Conservation (phyloP, 2,113 vertebrate species). For the Camelus dromedarius region DNA sequence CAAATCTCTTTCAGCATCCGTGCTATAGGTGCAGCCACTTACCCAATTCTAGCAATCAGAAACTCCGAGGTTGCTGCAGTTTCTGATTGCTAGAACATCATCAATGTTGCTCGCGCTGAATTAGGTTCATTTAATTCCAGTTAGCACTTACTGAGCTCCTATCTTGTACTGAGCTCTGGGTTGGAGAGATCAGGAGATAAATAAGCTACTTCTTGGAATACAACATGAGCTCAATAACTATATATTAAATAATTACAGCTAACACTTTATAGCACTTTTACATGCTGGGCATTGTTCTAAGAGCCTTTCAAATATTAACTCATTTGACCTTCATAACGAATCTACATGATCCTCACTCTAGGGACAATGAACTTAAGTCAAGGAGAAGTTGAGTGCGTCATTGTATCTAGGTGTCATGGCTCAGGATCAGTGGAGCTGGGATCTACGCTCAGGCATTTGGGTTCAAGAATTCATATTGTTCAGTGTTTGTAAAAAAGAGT, state of each 20-base stretch:
- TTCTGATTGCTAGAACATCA: not conserved
- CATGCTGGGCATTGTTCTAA: not conserved
- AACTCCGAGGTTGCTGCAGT: not conserved
- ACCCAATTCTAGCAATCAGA: constrained; percentile 33
- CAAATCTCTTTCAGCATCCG: not conserved
- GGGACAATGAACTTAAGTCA: not conserved
- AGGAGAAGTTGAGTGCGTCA: not conserved
- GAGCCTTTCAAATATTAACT: constrained; percentile 4
- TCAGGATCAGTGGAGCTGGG: not conserved
- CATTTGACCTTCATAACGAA: not conserved
- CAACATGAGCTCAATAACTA: not conserved
- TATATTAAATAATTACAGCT: not conserved
- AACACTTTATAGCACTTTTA: not conserved
- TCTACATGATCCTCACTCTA: not conserved
- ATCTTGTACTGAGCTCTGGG: not conserved
- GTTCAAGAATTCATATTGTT: not conserved
- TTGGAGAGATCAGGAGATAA: constrained; percentile 5
- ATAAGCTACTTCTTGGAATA: not conserved
- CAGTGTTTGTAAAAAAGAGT: not conserved
- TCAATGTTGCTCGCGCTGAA: constrained; percentile 20
- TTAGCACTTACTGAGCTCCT: constrained; percentile 50
- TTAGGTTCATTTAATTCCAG: constrained; percentile 57
- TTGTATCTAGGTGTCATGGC: not conserved
- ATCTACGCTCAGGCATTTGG: not conserved
- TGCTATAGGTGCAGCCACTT: not conserved